Conservation (phyloP, 53 echinoderm and acorn worm species). For the Temnopleurus reevesii region DNA sequence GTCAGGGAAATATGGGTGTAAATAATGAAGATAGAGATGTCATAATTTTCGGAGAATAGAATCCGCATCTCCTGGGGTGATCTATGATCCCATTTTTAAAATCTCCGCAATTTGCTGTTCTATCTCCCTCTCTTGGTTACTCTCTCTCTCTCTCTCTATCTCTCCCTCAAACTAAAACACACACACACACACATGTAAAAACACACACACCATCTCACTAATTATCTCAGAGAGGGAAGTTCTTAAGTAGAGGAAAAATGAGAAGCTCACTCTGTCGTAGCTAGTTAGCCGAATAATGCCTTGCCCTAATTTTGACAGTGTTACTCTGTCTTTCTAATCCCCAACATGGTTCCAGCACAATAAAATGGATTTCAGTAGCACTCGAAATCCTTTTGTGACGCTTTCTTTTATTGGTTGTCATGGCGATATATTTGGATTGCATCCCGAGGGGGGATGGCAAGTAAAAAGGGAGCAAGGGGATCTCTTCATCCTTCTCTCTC, state of each 20-base stretch:
- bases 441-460: constrained; percentile 53
- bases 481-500: neutral
- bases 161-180: too few relatives aligned
- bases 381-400: constrained; percentile 49
- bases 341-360: constrained; percentile 1
- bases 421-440: constrained; percentile 52
- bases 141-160: neutral
- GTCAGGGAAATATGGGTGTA: neutral
- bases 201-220: neutral
- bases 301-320: constrained; percentile 46
- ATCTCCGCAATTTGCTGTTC: too few relatives aligned
- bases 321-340: constrained; percentile 40
- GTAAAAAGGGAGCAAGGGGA: constrained; percentile 18
- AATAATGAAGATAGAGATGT: constrained; percentile 23
- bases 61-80: constrained; percentile 1
- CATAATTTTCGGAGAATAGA: constrained; percentile 33
- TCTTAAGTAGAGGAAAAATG: neutral
- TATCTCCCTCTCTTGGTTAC: neutral
- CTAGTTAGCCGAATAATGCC: constrained; percentile 49
- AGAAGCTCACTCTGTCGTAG: constrained; percentile 24
- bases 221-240: neutral
- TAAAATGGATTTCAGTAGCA: constrained; percentile 32
- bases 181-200: too few relatives aligned
- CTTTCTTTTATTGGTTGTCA: constrained; percentile 56
- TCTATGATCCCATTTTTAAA: constrained; percentile 29